Conservation (phyloP, 2,113 vertebrate genomes). For the Crocuta crocuta region DNA sequence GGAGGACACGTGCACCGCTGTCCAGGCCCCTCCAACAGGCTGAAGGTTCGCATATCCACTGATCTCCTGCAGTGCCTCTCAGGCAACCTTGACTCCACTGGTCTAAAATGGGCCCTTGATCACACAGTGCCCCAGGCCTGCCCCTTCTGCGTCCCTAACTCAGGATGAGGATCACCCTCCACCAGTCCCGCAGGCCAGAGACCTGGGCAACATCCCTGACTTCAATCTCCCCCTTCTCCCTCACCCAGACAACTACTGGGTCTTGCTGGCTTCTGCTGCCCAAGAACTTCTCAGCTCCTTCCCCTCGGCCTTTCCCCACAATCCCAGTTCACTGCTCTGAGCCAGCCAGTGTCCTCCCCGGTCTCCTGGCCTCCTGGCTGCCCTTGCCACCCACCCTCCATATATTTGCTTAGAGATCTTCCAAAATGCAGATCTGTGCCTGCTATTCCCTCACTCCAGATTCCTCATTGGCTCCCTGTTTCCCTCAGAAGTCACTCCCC, state of each 20-base stretch:
- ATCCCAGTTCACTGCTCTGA: background rate
- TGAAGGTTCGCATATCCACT: fast-evolving
- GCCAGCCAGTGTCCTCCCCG: background rate
- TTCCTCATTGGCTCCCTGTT: background rate
- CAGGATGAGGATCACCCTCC: background rate
- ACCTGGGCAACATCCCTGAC: background rate
- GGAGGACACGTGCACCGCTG: background rate
- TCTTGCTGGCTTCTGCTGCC: background rate
- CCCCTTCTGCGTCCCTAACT: background rate
- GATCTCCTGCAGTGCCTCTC: background rate
- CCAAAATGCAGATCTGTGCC: background rate
- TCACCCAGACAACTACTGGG: background rate
- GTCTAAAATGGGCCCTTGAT: background rate
- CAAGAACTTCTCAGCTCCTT: background rate
- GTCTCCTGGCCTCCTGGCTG: background rate
- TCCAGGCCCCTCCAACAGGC: background rate
- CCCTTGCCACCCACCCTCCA: background rate
- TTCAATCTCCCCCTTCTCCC: background rate
- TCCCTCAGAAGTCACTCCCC: background rate
- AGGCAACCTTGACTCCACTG: background rate
- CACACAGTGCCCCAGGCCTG: background rate
- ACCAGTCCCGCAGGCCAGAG: background rate
- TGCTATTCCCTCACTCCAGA: background rate
- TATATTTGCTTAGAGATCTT: background rate
- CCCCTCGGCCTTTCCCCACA: background rate